phyloP scores from a whole-genome alignment of 2,113 vertebrate genomes.

The Alligator mississippiensis region DNA sequence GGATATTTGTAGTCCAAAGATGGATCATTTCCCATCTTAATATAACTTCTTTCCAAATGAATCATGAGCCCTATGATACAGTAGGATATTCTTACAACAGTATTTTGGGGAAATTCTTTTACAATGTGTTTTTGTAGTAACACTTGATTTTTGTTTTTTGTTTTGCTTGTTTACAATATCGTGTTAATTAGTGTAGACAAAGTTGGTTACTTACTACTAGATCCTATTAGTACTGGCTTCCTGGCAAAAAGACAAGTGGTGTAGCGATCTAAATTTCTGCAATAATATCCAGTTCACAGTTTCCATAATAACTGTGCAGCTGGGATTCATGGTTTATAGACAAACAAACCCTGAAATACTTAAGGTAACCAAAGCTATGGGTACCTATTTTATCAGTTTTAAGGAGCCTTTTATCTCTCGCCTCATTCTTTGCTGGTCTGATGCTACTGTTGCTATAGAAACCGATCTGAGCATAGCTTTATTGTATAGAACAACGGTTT shows the following conservation, averaged over 20 bases:
- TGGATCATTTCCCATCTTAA: background rate
- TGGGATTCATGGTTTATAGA: background rate
- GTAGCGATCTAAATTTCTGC: constrained; percentile 41
- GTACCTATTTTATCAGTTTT: constrained; percentile 22
- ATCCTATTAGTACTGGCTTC: background rate
- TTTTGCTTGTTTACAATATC: background rate
- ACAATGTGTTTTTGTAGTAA: background rate
- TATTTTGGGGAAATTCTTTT: background rate
- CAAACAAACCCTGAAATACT: background rate
- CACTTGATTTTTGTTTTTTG: background rate
- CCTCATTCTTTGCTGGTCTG: constrained; percentile 45
- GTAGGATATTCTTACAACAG: background rate
- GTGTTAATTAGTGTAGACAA: constrained; percentile 54
- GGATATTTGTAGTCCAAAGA: background rate
- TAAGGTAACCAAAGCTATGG: constrained; percentile 22
- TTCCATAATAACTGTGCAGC: constrained; percentile 33
- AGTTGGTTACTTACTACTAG: constrained; percentile 56
- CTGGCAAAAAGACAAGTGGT: constrained; percentile 40
- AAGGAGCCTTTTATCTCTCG: constrained; percentile 45
- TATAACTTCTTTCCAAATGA: background rate
- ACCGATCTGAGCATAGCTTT: constrained; percentile 60
- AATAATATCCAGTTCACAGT: constrained; percentile 28
- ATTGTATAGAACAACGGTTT: constrained; percentile 43
- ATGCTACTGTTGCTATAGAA: constrained; percentile 70
- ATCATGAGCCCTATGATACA: background rate